Evolutionary conservation across 64 coral and sea anemone species (phyloP).

Genomic region (Hydrozoanthus tunicans): DNA sequence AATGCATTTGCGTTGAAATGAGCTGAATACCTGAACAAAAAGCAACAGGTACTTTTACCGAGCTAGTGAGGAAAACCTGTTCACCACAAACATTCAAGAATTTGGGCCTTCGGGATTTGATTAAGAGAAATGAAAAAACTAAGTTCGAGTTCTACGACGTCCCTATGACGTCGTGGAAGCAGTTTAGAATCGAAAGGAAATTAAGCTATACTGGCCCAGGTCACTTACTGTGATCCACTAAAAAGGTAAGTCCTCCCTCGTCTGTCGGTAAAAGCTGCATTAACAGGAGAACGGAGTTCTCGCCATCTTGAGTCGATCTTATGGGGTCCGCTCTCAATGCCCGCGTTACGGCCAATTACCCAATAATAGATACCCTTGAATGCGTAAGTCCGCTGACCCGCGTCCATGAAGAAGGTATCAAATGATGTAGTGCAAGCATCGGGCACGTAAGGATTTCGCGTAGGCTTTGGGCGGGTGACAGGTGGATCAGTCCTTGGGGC

Average conservation of each 20-base stretch:
- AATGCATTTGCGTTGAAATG: no score
- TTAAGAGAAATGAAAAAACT: no score
- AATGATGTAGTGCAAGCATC: slow-evolving; percentile 42
- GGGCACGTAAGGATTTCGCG: not conserved
- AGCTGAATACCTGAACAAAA: no score
- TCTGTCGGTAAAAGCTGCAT: slow-evolving; percentile 53
- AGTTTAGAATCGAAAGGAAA: not conserved
- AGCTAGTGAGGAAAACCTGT: no score
- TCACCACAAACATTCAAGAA: no score
- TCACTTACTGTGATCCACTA: slow-evolving; percentile 56
- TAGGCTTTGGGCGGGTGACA: slow-evolving; percentile 24
- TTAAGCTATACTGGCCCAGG: not conserved
- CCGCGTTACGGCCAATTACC: slow-evolving; percentile 18
- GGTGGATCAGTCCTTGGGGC: not conserved
- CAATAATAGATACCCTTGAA: slow-evolving; percentile 62
- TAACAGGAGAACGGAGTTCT: slow-evolving; percentile 49
- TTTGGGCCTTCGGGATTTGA: no score
- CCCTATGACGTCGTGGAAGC: not conserved
- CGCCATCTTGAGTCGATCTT: slow-evolving; percentile 57
- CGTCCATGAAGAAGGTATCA: slow-evolving; percentile 51
- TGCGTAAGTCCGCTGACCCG: slow-evolving; percentile 23
- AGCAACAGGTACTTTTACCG: no score
- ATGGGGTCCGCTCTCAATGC: slow-evolving; percentile 53
- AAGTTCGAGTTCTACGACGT: no score
- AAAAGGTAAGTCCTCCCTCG: slow-evolving; percentile 49